Evolutionary conservation across 2,888 invertebrate genomes (phyloP).

Genomic region (Pyrrhosoma nymphula): DNA sequence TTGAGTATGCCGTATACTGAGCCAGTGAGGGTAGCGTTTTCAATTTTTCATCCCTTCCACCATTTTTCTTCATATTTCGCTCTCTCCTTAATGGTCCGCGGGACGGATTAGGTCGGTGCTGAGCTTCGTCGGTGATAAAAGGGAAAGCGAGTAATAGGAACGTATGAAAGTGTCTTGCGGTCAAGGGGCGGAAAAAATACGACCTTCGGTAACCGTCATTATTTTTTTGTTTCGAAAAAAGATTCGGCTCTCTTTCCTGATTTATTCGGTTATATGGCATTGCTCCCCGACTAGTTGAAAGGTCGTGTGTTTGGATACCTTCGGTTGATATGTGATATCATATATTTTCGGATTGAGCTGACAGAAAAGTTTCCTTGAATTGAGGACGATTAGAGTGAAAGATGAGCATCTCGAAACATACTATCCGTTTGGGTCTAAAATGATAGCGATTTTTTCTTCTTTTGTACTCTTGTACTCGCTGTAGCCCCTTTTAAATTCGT

Average conservation of each 20-base stretch:
- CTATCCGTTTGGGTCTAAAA: no score
- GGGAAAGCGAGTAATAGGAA: background rate
- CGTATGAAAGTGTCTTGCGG: constrained; percentile 27
- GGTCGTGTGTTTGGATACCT: background rate
- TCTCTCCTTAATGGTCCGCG: constrained; percentile 19
- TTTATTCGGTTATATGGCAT: background rate
- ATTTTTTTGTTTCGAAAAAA: background rate
- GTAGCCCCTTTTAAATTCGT: no score
- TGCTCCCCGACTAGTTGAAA: background rate
- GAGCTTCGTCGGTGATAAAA: background rate
- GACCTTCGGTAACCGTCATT: background rate
- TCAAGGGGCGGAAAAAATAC: constrained; percentile 29
- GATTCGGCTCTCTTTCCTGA: background rate
- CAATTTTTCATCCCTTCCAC: constrained; percentile 18
- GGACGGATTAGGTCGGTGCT: background rate
- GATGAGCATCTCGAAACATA: no score
- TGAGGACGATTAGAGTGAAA: no score
- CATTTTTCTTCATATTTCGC: background rate
- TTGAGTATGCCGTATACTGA: background rate
- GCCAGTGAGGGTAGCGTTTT: background rate
- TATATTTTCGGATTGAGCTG: background rate
- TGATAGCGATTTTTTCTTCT: no score
- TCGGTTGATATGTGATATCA: background rate
- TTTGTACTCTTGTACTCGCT: no score
- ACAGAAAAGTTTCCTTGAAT: background rate